These are phyloP conservation scores for Subacronicta megacephala DNA, from an alignment of 2,888 invertebrate genomes.

Conservation along the genomic window DNA sequence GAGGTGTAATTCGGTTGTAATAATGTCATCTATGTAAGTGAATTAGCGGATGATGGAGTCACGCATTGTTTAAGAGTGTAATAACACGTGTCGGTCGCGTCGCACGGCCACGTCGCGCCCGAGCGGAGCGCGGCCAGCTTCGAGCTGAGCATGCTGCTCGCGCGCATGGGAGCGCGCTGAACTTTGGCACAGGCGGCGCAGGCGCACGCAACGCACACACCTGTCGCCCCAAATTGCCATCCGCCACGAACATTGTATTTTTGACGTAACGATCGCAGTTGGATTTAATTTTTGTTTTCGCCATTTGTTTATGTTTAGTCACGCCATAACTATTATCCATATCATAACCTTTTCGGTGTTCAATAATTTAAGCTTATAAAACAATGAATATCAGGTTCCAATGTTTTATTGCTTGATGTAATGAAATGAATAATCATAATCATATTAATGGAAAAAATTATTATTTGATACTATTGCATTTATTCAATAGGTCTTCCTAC, in stretches of 20 bases:
- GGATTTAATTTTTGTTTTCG: slow-evolving; percentile 31
- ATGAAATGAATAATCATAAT: too few species aligned
- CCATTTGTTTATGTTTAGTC: neutral
- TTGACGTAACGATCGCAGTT: slow-evolving; percentile 19
- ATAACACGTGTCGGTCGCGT: slow-evolving; percentile 58
- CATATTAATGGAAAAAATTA: too few species aligned
- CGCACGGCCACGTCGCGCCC: slow-evolving; percentile 19
- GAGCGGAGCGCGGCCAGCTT: slow-evolving; percentile 22
- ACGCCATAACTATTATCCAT: neutral
- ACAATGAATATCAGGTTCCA: too few species aligned
- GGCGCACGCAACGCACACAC: slow-evolving; percentile 51
- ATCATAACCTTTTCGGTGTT: neutral
- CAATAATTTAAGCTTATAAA: neutral
- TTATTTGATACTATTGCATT: too few species aligned
- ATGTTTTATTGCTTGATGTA: too few species aligned
- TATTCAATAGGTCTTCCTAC: too few species aligned
- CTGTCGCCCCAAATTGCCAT: slow-evolving; percentile 48
- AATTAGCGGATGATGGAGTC: slow-evolving; percentile 73
- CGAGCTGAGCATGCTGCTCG: slow-evolving; percentile 60
- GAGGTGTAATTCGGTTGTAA: slow-evolving; percentile 72
- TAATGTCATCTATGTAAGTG: slow-evolving; percentile 76
- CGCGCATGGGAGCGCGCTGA: slow-evolving; percentile 68
- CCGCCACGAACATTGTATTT: slow-evolving; percentile 26
- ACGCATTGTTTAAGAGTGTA: slow-evolving; percentile 74
- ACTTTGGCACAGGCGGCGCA: slow-evolving; percentile 63